Percentiles rank a stretch among this genome's conserved stretches.
phyloP scores from a whole-genome alignment of 2,113 vertebrate species.

The Corythornis vintsioides region DNA sequence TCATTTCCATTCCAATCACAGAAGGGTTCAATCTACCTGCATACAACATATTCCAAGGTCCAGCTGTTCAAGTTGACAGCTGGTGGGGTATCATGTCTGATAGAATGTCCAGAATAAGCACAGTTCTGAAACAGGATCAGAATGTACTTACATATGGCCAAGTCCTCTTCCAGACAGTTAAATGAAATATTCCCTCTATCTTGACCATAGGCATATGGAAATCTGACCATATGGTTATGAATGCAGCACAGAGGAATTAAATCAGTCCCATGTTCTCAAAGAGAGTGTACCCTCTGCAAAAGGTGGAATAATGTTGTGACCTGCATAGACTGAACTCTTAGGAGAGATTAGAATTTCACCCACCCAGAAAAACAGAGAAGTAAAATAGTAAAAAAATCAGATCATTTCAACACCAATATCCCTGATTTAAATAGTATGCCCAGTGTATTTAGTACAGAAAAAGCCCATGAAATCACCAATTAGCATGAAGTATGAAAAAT shows the following conservation, averaged over 20 bases:
- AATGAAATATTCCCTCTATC: not conserved
- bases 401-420: conserved; percentile 56
- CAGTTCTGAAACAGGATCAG: not conserved
- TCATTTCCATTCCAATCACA: conserved; percentile 27
- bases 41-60: conserved; percentile 24
- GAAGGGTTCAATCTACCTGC: conserved; percentile 78
- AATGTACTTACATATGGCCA: not conserved
- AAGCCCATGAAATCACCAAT: conserved; percentile 68
- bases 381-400: conserved; percentile 51
- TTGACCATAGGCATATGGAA: not conserved
- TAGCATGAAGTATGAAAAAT: conserved; percentile 66
- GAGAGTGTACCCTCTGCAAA: fast-evolving
- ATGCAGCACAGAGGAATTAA: not conserved
- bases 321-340: conserved; percentile 78
- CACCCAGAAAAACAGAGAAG: conserved; percentile 41
- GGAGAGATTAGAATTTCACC: conserved; percentile 48
- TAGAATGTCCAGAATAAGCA: not conserved
- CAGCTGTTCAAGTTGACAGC: not conserved
- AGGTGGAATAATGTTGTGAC: conserved; percentile 25
- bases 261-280: not conserved
- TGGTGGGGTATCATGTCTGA: not conserved
- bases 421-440: conserved; percentile 59
- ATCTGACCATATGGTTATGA: not conserved
- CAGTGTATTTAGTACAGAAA: conserved; percentile 67
- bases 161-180: not conserved